Conservation (phyloP, 1,140 invertebrate species). For the Drosophila tristis region DNA sequence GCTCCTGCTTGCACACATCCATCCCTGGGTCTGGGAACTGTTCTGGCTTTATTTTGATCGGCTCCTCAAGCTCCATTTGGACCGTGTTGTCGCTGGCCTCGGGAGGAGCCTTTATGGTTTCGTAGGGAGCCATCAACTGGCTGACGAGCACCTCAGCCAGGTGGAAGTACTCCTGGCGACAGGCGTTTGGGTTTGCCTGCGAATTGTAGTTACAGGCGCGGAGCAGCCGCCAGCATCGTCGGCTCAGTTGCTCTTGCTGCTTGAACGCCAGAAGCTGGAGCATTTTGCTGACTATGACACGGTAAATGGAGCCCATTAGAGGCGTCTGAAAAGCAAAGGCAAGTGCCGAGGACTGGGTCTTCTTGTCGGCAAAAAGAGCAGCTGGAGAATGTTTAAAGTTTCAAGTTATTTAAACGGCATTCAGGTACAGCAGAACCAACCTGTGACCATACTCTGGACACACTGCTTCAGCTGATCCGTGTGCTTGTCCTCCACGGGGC, state of each 20-base stretch:
- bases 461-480: slow-evolving; percentile 61
- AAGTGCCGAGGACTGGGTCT: slow-evolving; percentile 48
- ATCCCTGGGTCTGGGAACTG: slow-evolving; percentile 26
- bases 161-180: slow-evolving; percentile 73
- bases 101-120: slow-evolving; percentile 65
- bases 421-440: slow-evolving; percentile 19
- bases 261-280: slow-evolving; percentile 74
- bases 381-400: slow-evolving; percentile 17
- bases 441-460: slow-evolving; percentile 65
- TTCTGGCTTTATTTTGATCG: slow-evolving; percentile 42
- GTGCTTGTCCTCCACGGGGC: slow-evolving; percentile 69
- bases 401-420: neutral
- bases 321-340: slow-evolving; percentile 63
- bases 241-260: slow-evolving; percentile 65
- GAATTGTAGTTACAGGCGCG: slow-evolving; percentile 69
- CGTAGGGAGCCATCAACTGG: slow-evolving; percentile 73
- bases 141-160: slow-evolving; percentile 76
- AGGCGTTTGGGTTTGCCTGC: slow-evolving; percentile 56
- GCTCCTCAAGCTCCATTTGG: slow-evolving; percentile 62
- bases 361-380: slow-evolving; percentile 57
- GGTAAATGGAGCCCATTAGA: slow-evolving; percentile 72
- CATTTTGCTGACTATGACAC: slow-evolving; percentile 67
- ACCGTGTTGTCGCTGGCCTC: slow-evolving; percentile 6
- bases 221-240: slow-evolving; percentile 71
- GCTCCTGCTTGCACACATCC: slow-evolving; percentile 21